Evolutionary conservation across 2,888 invertebrate genomes (phyloP).

Genomic region (Calliscelio sp.): DNA sequence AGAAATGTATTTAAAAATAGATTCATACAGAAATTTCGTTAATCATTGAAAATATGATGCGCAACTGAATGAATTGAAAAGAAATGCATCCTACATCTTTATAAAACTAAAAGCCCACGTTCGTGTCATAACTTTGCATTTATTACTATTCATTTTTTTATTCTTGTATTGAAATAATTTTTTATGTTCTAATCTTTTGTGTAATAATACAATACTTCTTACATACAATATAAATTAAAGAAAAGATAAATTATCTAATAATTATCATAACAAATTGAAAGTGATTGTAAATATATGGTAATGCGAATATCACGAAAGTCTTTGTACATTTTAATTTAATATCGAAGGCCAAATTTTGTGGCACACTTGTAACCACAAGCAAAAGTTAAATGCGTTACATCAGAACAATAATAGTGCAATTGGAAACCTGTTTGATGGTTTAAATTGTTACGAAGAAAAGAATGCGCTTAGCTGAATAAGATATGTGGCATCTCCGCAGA

Average conservation of each 20-base stretch:
- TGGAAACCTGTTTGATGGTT: conserved; percentile 73
- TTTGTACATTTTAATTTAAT: background rate
- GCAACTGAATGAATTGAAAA: conserved; percentile 14
- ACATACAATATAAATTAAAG: no score
- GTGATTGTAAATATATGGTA: no score
- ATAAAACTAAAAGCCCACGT: conserved; percentile 29
- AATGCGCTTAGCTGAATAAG: conserved; percentile 81
- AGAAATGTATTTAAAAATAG: no score
- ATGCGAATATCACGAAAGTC: background rate
- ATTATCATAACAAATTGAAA: no score
- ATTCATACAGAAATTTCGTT: conserved; percentile 42
- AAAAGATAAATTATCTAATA: no score
- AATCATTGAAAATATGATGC: conserved; percentile 37
- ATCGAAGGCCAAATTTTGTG: conserved; percentile 4
- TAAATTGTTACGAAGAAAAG: conserved; percentile 31
- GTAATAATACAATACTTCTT: no score
- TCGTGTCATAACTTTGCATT: conserved; percentile 21
- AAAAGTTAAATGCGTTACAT: conserved; percentile 49
- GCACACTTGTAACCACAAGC: conserved; percentile 6
- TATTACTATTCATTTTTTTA: background rate
- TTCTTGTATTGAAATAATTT: background rate
- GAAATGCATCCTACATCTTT: conserved; percentile 35
- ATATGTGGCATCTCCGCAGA: conserved; percentile 84
- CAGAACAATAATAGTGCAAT: conserved; percentile 45
- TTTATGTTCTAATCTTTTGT: no score